Evolutionary conservation across 2,113 vertebrate species (phyloP).

Genomic region (Chrysochloris asiatica): DNA sequence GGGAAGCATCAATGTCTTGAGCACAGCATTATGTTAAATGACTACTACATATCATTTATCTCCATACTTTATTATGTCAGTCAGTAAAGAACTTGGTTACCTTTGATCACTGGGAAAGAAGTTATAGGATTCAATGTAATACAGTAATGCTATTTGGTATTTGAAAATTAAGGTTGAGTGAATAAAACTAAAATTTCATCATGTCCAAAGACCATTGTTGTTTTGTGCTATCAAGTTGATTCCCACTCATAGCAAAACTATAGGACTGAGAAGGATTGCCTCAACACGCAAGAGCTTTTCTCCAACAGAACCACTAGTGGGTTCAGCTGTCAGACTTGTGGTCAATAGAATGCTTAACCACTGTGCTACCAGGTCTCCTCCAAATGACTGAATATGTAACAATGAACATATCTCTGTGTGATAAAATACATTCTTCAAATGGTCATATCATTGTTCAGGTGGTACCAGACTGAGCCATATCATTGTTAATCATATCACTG

Average conservation of each 20-base stretch:
- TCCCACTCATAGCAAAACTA: background rate
- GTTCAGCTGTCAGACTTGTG: background rate
- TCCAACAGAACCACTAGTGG: background rate
- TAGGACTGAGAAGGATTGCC: too few relatives aligned
- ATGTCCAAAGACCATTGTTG: background rate
- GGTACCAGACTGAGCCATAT: background rate
- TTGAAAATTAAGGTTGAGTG: background rate
- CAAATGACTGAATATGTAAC: background rate
- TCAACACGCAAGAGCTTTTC: too few relatives aligned
- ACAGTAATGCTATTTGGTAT: background rate
- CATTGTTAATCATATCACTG: too few relatives aligned
- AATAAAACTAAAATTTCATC: background rate
- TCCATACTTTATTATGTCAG: background rate
- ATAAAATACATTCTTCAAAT: background rate
- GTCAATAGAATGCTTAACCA: background rate
- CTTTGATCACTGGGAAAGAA: background rate
- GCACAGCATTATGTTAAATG: background rate
- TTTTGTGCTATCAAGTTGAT: background rate
- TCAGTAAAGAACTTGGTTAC: background rate
- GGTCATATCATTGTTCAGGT: background rate
- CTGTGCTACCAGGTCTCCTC: background rate
- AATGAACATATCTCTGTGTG: background rate
- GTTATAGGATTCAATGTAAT: background rate
- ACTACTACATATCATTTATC: background rate
- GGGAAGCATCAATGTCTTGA: background rate